Evolutionary conservation across 2,888 invertebrate species (phyloP), one percentile per base, ranked within the genome.

Genomic region (Nipponacmea schrenckii): DNA sequence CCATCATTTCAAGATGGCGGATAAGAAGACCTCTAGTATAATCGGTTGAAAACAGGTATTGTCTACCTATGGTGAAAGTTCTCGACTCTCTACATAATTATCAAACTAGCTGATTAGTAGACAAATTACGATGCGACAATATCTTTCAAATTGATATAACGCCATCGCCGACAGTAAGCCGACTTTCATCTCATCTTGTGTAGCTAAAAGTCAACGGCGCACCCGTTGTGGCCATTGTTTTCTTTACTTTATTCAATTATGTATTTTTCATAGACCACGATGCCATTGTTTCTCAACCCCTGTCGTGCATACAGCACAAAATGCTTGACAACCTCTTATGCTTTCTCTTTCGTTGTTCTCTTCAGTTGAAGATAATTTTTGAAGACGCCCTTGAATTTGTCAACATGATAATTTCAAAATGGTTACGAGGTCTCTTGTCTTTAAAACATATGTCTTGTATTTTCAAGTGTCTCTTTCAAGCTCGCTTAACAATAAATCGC

Each of bases 231-330:
- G 20, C 56, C 24, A 56, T 56, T 56, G 56, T 56, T 24, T 56
- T 20, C 24, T 56, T 56, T 20, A 56, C 56, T 56, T 24, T 24
- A 24, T 56, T 56, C 56, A 56, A 20, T 56, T 56, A 20, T 56
- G 56, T 24, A 39, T 39, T 56, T 56, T 56, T 56, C 56, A 56
- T 56, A 56, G 20, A 56, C 56, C 56, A 56, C 56, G 56, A 20
- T 20, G 56, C 14, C 24, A 56, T 56, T 56, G 56, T 56, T 56
- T 24, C 24, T 24, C 39, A 24, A 24, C 20, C 56, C 20, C 20
- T 20, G 10, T 56, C 20, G 56, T 56, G 56, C 56, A 56, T 56
- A 20, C 20, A 24, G 56, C 56, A 56, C 10, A 56, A 24, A 56
- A 10, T 56, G 56, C 56, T 56, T 56, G 20, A 56, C n/a, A 56